Conservation (phyloP, 1,140 invertebrate genomes). For the Cephus cinctus region DNA sequence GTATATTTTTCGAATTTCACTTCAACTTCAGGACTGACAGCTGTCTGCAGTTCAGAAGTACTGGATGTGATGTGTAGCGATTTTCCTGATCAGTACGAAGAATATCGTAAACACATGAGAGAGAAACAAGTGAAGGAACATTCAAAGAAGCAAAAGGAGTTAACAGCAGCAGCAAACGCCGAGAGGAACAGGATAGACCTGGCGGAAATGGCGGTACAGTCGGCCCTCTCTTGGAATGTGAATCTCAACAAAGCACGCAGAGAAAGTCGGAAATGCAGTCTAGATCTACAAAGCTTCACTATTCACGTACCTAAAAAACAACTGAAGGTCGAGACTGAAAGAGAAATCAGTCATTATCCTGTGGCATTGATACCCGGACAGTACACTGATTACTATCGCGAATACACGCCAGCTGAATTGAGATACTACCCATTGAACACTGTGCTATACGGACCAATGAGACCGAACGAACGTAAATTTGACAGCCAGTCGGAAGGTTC, state of each 20-base stretch:
- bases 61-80: conserved; percentile 93
- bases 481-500: conserved; percentile 60
- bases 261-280: conserved; percentile 68
- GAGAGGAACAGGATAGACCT: conserved; percentile 68
- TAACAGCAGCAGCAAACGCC: conserved; percentile 55
- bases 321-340: conserved; percentile 53
- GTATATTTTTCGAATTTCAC: conserved; percentile 3
- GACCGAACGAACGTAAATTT: conserved; percentile 55
- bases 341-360: conserved; percentile 77
- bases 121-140: conserved; percentile 76
- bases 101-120: conserved; percentile 81
- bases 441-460: conserved; percentile 74
- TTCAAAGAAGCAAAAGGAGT: conserved; percentile 67
- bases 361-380: conserved; percentile 91
- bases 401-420: conserved; percentile 63
- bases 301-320: conserved; percentile 68
- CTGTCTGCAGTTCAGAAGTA: conserved; percentile 86
- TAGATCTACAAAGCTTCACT: conserved; percentile 76
- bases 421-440: conserved; percentile 91
- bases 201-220: conserved; percentile 82
- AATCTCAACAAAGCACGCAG: conserved; percentile 75
- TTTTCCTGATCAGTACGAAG: conserved; percentile 93
- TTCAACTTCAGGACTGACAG: conserved; percentile 73
- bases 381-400: conserved; percentile 81
- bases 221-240: conserved; percentile 85